phyloP scores from a whole-genome alignment of 2,888 invertebrate genomes.

The Stegophylla sp. region DNA sequence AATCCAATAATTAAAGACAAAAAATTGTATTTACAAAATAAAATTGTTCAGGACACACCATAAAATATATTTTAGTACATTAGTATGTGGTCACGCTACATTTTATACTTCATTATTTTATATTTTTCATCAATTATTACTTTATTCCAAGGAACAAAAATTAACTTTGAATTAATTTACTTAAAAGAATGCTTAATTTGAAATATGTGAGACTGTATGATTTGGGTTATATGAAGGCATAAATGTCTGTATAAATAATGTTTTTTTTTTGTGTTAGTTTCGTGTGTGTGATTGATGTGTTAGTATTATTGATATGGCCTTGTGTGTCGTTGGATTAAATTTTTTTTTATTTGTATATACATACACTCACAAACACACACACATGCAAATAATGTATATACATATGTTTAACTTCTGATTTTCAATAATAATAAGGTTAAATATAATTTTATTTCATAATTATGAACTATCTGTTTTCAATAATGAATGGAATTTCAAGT shows the following conservation, averaged over 20 bases:
- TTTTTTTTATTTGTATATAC: conserved; percentile 24
- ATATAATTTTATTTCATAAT: not conserved
- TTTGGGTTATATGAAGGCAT: conserved; percentile 54
- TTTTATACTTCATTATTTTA: conserved; percentile 1
- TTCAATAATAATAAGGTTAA: not conserved
- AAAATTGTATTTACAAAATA: not conserved
- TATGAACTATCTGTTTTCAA: not conserved
- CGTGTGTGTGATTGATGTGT: conserved; percentile 49
- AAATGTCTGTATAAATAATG: conserved; percentile 57
- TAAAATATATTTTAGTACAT: conserved; percentile 36
- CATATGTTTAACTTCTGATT: not conserved
- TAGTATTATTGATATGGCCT: conserved; percentile 56
- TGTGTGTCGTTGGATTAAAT: conserved; percentile 39
- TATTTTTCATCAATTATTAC: not conserved
- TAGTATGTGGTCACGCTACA: conserved; percentile 48
- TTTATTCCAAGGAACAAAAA: conserved; percentile 41
- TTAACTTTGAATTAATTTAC: conserved; percentile 47
- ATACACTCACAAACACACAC: not conserved
- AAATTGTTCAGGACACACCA: conserved; percentile 47
- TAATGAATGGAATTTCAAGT: not conserved
- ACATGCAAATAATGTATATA: not conserved
- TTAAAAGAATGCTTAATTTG: not conserved
- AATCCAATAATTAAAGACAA: not conserved
- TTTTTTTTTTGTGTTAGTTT: conserved; percentile 44
- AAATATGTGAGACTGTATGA: not conserved